A percentile compares a stretch with the other conserved stretches of the same genome.
Conservation (phyloP, 2,888 invertebrate species). For the Tinea pellionella region DNA sequence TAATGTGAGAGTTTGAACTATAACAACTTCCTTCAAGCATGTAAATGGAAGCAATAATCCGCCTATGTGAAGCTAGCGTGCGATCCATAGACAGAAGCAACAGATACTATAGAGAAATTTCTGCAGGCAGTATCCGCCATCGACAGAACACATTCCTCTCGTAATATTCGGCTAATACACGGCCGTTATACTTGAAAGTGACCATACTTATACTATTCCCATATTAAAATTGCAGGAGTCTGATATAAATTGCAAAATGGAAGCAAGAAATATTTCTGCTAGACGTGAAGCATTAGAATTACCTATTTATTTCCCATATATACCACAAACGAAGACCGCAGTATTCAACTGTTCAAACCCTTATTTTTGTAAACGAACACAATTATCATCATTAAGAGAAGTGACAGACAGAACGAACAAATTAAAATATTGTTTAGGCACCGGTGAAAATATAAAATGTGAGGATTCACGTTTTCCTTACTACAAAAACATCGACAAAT, state of each 20-base stretch:
- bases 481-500: constrained; percentile 46
- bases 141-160: too few relatives aligned
- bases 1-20: too few relatives aligned
- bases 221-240: constrained; percentile 33
- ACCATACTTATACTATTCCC: too few relatives aligned
- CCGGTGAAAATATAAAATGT: constrained; percentile 26
- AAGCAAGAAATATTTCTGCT: constrained; percentile 18
- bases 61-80: too few relatives aligned
- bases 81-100: too few relatives aligned
- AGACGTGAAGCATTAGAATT: constrained; percentile 25
- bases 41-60: too few relatives aligned
- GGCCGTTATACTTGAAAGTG: too few relatives aligned
- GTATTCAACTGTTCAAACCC: constrained; percentile 38
- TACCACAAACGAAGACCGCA: constrained; percentile 35
- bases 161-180: too few relatives aligned
- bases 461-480: constrained; percentile 40
- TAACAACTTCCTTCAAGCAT: too few relatives aligned
- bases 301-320: constrained; percentile 50
- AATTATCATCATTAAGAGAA: constrained; percentile 38
- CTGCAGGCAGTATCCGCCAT: too few relatives aligned
- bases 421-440: constrained; percentile 34
- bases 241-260: constrained; percentile 32
- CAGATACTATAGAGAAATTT: too few relatives aligned
- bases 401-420: constrained; percentile 28
- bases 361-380: not conserved